Percentiles rank a stretch among this genome's conserved stretches.
Evolutionary conservation across 2,113 vertebrate species (phyloP).

Genomic region (Prionailurus viverrinus): DNA sequence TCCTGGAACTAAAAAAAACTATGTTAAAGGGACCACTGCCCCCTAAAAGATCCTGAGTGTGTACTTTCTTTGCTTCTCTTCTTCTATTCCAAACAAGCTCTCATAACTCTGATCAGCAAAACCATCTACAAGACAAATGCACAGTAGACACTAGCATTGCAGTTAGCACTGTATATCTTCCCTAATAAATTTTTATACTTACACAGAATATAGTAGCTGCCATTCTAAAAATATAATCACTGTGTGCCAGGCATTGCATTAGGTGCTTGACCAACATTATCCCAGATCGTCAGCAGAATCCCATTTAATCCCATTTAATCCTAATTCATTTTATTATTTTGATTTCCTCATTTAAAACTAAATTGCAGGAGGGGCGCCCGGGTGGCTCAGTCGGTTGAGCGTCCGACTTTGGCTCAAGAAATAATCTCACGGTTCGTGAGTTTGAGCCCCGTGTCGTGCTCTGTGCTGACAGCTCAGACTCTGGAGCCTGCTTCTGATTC

Average conservation of each 20-base stretch:
- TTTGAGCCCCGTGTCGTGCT: no score
- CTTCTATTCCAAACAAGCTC: not conserved
- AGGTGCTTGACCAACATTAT: not conserved
- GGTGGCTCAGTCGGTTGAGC: no score
- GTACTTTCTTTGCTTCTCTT: not conserved
- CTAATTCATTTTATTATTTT: not conserved
- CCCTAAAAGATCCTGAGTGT: not conserved
- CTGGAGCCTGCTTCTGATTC: no score
- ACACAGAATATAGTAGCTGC: not conserved
- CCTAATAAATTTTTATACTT: not conserved
- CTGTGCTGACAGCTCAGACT: no score
- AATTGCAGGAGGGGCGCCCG: not conserved
- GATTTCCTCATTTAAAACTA: not conserved
- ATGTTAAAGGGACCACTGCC: not conserved
- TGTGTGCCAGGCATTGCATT: not conserved
- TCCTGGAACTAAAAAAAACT: not conserved
- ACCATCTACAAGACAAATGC: not conserved
- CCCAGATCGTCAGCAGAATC: not conserved
- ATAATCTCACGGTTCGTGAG: no score
- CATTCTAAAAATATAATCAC: slow-evolving; percentile 6
- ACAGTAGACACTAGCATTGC: not conserved
- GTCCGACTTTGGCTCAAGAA: no score
- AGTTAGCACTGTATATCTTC: not conserved
- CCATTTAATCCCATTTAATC: not conserved
- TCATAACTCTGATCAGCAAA: not conserved